A percentile compares a stretch with the other conserved stretches of the same genome.
Conservation (phyloP, 2,113 vertebrate species). For the Carassius auratus region DNA sequence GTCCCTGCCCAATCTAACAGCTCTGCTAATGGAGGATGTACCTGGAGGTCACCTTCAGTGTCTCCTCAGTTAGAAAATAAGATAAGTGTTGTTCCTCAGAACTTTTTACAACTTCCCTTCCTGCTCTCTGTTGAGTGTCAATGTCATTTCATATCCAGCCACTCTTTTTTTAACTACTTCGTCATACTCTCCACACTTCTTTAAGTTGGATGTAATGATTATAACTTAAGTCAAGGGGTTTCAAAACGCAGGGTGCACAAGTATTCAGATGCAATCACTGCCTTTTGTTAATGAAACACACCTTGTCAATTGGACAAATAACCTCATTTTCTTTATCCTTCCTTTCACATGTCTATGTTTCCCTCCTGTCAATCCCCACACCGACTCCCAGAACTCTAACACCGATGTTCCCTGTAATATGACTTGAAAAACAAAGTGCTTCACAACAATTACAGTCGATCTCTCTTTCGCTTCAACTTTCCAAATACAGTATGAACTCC, state of each 20-base stretch:
- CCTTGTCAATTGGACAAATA: slow-evolving; percentile 24
- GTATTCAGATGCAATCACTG: not conserved
- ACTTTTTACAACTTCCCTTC: slow-evolving; percentile 18
- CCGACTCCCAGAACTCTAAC: not conserved
- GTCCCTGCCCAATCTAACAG: slow-evolving; percentile 25
- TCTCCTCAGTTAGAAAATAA: slow-evolving; percentile 15
- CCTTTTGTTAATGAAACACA: slow-evolving; percentile 20
- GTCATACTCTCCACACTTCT: not conserved
- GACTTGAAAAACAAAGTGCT: slow-evolving; percentile 59
- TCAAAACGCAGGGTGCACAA: slow-evolving; percentile 1
- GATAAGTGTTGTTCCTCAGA: slow-evolving; percentile 24
- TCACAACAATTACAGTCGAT: slow-evolving; percentile 55
- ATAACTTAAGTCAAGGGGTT: slow-evolving; percentile 11
- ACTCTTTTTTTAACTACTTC: not conserved
- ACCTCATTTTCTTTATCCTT: not conserved
- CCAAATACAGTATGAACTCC: slow-evolving; percentile 58
- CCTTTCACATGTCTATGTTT: not conserved
- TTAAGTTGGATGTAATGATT: not conserved
- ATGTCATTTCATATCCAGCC: not conserved
- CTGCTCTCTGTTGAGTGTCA: not conserved
- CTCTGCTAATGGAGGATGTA: slow-evolving; percentile 39
- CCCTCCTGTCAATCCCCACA: slow-evolving; percentile 5
- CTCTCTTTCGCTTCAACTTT: slow-evolving; percentile 30
- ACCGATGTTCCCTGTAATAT: slow-evolving; percentile 44
- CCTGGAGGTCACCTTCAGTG: slow-evolving; percentile 21